Evolutionary conservation across 1,140 invertebrate genomes (phyloP), one percentile per base, ranked within the genome.

Genomic region (Harpegnathos saltator): DNA sequence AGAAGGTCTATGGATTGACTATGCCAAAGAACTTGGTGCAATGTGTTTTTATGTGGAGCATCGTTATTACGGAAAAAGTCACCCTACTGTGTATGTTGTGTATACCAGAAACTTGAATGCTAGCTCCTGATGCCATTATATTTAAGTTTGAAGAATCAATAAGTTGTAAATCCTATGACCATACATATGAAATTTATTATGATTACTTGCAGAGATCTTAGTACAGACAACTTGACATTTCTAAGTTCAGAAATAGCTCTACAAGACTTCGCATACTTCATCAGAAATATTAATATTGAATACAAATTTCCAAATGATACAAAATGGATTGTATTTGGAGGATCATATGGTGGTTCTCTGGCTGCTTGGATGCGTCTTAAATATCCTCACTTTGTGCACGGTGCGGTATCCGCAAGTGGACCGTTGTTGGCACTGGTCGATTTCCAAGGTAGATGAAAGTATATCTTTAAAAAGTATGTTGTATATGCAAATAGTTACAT

Each of bases 301-400:
- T 96, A 96, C 80, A 95, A 96, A 38, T 93, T 98, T 54, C 92
- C 94, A 0, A 89, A 91, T 14, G 91, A 95, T 24, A 95, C 96
- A n/a, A 98, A 98, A 94, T 98, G 98, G 97, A 96, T 99, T 81
- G 96, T 96, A 1, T 99, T 99, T 93, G 98, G 98, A 38, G 98
- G 98, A 1, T 98, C 98, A 0, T 99, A 99, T 94, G 97, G 98
- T 3, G 98, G 98, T 62, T 97, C 97, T 2, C 93, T 99, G 58
- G 97, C 98, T 17, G 98, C 98, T 9, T 99, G 98, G 98, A 95
- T 97, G 68, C 94, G 98, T 69, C 91, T 96, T 11, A 99, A 99
- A 93, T 99, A 98, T 94, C 98, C 98, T 3, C 97, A 99, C 94
- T 94, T 99, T 5, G 96, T 98, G 1, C 94, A 97, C 92, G 97